Conservation (phyloP, 2,113 vertebrate genomes). For the Chaetorhynchus papuensis region DNA sequence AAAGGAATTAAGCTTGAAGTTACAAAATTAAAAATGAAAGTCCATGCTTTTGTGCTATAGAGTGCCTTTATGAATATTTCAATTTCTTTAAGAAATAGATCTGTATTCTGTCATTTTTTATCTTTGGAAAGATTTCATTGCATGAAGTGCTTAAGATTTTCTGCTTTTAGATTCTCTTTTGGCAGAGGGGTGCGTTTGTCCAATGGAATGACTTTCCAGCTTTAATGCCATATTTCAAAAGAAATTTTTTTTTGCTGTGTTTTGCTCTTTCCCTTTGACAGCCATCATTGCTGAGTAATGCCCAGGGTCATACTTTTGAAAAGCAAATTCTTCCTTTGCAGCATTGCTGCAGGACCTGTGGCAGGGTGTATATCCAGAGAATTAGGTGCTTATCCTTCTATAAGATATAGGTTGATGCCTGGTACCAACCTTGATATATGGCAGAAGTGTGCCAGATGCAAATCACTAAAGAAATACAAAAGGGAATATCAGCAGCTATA, state of each 20-base stretch:
- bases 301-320: conserved; percentile 19
- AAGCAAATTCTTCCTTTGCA: neutral
- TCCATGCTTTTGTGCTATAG: neutral
- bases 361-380: neutral
- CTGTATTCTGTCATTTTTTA: neutral
- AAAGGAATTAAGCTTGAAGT: neutral
- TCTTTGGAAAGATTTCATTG: neutral
- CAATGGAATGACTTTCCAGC: neutral
- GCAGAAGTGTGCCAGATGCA: neutral
- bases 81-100: neutral
- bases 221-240: neutral
- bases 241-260: neutral
- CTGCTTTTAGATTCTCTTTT: neutral
- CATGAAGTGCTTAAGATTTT: neutral
- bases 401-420: neutral
- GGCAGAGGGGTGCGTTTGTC: neutral
- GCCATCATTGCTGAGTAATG: conserved; percentile 46
- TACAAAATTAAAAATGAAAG: neutral
- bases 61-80: neutral
- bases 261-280: conserved; percentile 1
- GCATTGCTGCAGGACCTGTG: neutral
- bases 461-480: neutral
- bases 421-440: neutral
- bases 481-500: neutral
- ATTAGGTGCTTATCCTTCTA: neutral